Percentiles rank a stretch among this genome's conserved stretches.
Evolutionary conservation across 2,113 vertebrate species (phyloP).

Genomic region (Brachyhypopomus gauderio): DNA sequence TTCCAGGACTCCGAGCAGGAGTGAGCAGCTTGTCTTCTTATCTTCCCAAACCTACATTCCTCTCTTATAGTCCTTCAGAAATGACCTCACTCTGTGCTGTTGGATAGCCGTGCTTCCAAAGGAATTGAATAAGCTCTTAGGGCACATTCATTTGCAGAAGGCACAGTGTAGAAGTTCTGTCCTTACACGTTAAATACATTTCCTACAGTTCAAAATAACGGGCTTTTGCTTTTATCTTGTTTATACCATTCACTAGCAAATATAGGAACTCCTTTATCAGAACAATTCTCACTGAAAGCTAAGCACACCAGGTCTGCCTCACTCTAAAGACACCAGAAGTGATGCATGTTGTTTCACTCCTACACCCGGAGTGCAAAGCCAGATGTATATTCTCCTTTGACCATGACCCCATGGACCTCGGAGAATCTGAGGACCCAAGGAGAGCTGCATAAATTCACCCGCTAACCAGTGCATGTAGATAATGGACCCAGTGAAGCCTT

Average conservation of each 20-base stretch:
- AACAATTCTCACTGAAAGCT: neutral
- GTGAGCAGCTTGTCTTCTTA: conserved; percentile 32
- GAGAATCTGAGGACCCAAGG: conserved; percentile 45
- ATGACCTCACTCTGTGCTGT: conserved; percentile 14
- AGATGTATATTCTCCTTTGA: neutral
- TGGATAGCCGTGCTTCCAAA: neutral
- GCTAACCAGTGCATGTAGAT: conserved; percentile 46
- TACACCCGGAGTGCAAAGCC: conserved; percentile 8
- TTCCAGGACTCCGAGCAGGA: neutral
- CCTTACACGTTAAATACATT: neutral
- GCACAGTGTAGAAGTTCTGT: neutral
- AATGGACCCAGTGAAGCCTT: conserved; percentile 37
- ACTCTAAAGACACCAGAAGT: neutral
- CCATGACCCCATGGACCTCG: neutral
- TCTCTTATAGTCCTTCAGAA: conserved; percentile 8
- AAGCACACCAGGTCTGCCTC: neutral
- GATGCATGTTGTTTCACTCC: neutral
- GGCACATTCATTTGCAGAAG: no score
- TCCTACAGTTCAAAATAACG: neutral
- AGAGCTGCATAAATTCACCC: conserved; percentile 37
- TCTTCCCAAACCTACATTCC: conserved; percentile 45
- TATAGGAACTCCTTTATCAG: neutral
- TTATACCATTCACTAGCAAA: neutral
- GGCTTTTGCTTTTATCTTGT: neutral
- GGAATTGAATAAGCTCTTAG: neutral